Percentiles rank a stretch among this genome's conserved stretches.
These are phyloP conservation scores for Pristionchus arcanus DNA, from an alignment of 2,888 invertebrate species.

Conservation along the genomic window DNA sequence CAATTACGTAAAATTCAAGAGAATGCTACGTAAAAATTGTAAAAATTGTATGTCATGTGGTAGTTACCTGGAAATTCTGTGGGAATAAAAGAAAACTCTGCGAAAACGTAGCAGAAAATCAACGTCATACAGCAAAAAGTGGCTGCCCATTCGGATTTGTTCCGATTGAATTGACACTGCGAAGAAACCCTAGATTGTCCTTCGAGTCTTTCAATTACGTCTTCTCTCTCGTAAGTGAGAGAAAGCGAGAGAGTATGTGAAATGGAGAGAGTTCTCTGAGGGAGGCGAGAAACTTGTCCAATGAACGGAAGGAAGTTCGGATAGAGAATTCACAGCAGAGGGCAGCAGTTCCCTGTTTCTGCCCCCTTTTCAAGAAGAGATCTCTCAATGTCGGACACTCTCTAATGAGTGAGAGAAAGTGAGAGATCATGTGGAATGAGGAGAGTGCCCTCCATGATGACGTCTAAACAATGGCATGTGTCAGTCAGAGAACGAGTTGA, in stretches of 20 bases:
- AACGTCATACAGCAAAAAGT: not conserved
- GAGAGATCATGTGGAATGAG: not conserved
- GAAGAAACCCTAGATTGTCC: not conserved
- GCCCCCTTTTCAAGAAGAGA: not conserved
- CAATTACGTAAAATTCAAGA: no score
- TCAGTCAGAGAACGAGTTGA: not conserved
- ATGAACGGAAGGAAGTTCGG: not conserved
- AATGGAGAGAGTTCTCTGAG: not conserved
- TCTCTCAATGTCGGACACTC: not conserved
- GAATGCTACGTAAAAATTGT: no score
- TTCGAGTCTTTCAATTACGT: not conserved
- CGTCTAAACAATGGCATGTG: constrained; percentile 14
- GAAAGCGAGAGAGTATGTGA: not conserved
- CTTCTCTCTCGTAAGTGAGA: not conserved
- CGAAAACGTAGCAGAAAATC: not conserved
- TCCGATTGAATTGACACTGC: constrained; percentile 28
- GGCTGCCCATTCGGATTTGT: constrained; percentile 1
- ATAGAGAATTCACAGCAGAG: constrained; percentile 3
- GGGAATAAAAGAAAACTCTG: not conserved
- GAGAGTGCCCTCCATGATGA: not conserved
- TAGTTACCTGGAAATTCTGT: not conserved
- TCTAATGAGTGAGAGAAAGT: not conserved
- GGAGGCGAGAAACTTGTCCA: not conserved
- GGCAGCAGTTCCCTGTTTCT: constrained; percentile 20
- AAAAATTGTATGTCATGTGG: not conserved